Percentiles rank a stretch among this genome's conserved stretches.
phyloP scores from a whole-genome alignment of 2,797 vertebrate genomes.

The Champsocephalus gunnari region DNA sequence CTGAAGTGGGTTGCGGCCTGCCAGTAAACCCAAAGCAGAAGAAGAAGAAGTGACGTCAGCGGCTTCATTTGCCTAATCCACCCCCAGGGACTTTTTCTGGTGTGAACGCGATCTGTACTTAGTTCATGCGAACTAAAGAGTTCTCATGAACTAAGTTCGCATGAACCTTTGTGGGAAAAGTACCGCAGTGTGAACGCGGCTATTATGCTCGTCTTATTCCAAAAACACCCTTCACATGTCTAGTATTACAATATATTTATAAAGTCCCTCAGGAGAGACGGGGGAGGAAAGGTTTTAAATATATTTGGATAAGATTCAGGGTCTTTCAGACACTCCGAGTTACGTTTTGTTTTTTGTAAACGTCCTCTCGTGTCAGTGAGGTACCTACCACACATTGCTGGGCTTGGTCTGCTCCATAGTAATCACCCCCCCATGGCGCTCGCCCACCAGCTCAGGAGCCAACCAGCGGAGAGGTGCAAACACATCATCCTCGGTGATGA shows the following conservation, averaged over 20 bases:
- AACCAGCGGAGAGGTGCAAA: constrained; percentile 94
- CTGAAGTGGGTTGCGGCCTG: too few species aligned
- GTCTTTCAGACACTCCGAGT: background rate
- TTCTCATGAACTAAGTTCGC: too few species aligned
- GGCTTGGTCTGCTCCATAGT: constrained; percentile 93
- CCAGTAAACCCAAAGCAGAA: too few species aligned
- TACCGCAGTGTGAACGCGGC: too few species aligned
- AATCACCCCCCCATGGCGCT: constrained; percentile 93
- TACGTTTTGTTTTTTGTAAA: background rate
- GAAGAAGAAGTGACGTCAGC: too few species aligned
- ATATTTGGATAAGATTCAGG: background rate
- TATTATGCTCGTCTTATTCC: background rate
- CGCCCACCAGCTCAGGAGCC: constrained; percentile 94
- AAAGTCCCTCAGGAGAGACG: background rate
- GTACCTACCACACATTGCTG: constrained; percentile 95
- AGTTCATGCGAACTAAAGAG: too few species aligned
- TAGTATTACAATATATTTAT: background rate
- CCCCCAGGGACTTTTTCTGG: too few species aligned
- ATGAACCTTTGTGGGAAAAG: too few species aligned
- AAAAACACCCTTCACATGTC: background rate
- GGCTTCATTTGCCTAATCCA: too few species aligned
- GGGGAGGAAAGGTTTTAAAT: background rate
- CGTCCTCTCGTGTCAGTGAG: constrained; percentile 11
- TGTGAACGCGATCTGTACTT: too few species aligned
- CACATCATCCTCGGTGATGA: constrained; percentile 94